Evolutionary conservation across 1,140 invertebrate genomes (phyloP), one percentile per base, ranked within the genome.

Genomic region (Lepidurus arcticus): DNA sequence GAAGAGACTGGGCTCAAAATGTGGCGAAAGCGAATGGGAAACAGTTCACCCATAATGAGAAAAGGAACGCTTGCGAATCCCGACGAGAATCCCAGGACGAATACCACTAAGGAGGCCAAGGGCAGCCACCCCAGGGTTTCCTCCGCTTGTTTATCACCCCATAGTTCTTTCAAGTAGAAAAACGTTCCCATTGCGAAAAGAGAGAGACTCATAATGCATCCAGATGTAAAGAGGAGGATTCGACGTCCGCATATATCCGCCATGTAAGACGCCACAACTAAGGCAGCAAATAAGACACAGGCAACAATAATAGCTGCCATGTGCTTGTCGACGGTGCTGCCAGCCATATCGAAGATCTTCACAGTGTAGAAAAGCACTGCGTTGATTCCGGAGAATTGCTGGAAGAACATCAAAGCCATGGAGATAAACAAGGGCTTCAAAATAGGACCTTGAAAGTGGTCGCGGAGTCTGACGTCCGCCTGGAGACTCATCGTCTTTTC

Each of bases 21-120:
- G 43, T 86, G 85, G 65, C 85, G 80, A 26, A 84, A 86, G 73
- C 82, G 81, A 8, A 82, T 80, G 10, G 87, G 87, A 73, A 88
- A 85, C 5, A 88, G 81, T 82, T 88, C 88, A 7, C 86, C 86
- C 86, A 87, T 87, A 7, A 88, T 82, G 9, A 88, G 81, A 82
- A 85, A 86, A 2, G 88, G 87, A 42, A 88, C 84, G 21, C 85
- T 86, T 43, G 86, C 73, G 81, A 93, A 91, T 6, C 96, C 96
- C 26, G 97, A 84, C 0, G 94, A 94, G 85, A 97, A 98, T 34
- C 93, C 93, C 44, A 95, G 85, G 1, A 97, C 92, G 84, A 94
- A 98, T 8, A 95, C 83, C 13, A 96, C 91, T 75, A 97, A 90
- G 82, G 92, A 92, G 6, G 87, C 86, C 1, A 98, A 84, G 1